phyloP scores from a whole-genome alignment of 2,797 vertebrate genomes.

The Todus mexicanus region DNA sequence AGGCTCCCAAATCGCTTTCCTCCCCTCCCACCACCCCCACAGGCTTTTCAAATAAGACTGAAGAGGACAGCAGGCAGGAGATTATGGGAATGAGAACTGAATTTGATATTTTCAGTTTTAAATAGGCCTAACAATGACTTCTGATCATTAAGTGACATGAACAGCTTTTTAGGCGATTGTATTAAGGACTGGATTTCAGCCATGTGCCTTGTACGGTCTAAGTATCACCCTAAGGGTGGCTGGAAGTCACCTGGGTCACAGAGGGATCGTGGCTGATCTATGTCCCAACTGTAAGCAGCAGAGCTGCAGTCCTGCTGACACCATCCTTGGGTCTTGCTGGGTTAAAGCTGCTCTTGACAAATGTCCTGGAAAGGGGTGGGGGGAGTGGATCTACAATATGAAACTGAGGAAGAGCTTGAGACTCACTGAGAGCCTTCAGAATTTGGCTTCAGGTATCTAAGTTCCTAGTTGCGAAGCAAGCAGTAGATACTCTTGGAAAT shows the following conservation, averaged over 20 bases:
- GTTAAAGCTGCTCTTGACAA: not conserved
- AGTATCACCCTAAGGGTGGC: not conserved
- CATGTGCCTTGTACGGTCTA: not conserved
- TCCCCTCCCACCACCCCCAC: constrained; percentile 60
- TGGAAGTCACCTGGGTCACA: not conserved
- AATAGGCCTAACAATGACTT: constrained; percentile 22
- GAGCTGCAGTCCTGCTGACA: not conserved
- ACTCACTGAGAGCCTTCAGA: not conserved
- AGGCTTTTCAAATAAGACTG: constrained; percentile 57
- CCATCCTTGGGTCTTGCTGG: not conserved
- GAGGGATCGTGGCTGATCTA: not conserved
- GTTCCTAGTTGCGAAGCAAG: not conserved
- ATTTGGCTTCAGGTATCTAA: not conserved
- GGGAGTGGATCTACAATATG: not conserved
- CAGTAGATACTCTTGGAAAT: not conserved
- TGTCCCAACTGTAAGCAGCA: not conserved
- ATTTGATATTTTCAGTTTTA: constrained; percentile 60
- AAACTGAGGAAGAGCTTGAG: not conserved
- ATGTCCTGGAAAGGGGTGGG: too few species aligned
- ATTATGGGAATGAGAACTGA: constrained; percentile 57
- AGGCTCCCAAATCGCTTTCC: constrained; percentile 44
- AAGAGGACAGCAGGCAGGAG: constrained; percentile 70
- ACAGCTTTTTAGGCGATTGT: not conserved
- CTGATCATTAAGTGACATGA: not conserved
- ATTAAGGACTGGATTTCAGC: not conserved